phyloP scores from a whole-genome alignment of 2,888 invertebrate genomes.

The Lagria hirta region DNA sequence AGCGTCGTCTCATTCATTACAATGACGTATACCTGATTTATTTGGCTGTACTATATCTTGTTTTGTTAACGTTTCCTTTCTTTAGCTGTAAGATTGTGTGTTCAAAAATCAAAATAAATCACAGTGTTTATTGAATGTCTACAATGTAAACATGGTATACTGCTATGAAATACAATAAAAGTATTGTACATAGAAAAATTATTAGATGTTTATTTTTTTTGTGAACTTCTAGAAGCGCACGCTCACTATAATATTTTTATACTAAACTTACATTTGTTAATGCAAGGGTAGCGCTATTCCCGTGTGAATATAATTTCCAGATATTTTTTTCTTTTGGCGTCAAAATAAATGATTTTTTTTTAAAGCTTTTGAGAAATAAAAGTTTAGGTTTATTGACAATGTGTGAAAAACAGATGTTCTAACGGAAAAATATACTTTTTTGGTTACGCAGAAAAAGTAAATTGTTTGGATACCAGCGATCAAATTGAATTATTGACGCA shows the following conservation, averaged over 20 bases:
- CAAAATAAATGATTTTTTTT: too few species aligned
- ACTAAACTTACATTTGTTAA: slow-evolving; percentile 23
- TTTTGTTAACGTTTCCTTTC: slow-evolving; percentile 2
- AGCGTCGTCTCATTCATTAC: neutral
- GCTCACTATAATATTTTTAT: slow-evolving; percentile 30
- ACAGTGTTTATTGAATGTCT: slow-evolving; percentile 16
- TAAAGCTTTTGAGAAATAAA: too few species aligned
- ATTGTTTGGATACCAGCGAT: too few species aligned
- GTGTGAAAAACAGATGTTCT: too few species aligned
- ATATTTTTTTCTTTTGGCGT: too few species aligned
- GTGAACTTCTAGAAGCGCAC: slow-evolving; percentile 25
- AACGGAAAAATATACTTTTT: too few species aligned
- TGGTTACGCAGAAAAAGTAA: too few species aligned
- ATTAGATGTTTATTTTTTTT: slow-evolving; percentile 19
- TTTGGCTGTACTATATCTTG: neutral
- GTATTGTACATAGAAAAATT: slow-evolving; percentile 30
- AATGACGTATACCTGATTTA: neutral
- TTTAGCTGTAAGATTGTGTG: slow-evolving; percentile 24
- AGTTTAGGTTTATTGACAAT: too few species aligned
- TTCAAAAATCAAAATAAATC: slow-evolving; percentile 21
- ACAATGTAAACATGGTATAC: slow-evolving; percentile 28
- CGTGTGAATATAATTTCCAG: too few species aligned
- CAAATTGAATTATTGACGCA: too few species aligned
- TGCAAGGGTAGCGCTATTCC: too few species aligned
- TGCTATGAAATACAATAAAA: slow-evolving; percentile 36